Percentiles rank a stretch among this genome's conserved stretches.
These are phyloP conservation scores for Patiria pectinifera DNA, from an alignment of 53 echinoderm and acorn worm species.

Conservation along the genomic window DNA sequence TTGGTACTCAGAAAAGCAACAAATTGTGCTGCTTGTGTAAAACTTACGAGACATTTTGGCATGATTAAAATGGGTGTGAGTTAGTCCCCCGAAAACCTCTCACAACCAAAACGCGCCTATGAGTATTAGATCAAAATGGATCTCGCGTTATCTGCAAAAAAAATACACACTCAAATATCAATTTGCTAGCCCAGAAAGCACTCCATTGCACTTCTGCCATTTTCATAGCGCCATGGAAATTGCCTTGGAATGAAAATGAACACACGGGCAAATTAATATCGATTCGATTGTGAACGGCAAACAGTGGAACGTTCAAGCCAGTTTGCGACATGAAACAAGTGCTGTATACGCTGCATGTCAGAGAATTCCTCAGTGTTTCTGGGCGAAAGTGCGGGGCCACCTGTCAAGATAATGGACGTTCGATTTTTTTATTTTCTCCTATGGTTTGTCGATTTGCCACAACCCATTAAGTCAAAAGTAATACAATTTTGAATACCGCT, in stretches of 20 bases:
- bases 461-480: neutral
- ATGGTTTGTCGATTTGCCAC: neutral
- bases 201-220: neutral
- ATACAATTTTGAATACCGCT: neutral
- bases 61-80: too few species aligned
- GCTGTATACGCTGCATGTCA: neutral
- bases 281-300: neutral
- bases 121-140: neutral
- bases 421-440: neutral
- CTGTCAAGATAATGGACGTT: neutral
- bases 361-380: neutral
- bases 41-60: too few species aligned
- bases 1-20: too few species aligned
- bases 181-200: neutral
- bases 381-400: neutral
- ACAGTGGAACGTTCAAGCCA: neutral
- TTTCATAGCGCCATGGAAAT: neutral
- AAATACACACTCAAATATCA: neutral
- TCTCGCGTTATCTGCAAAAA: neutral
- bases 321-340: neutral
- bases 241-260: neutral
- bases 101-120: neutral
- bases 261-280: neutral
- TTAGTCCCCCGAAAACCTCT: too few species aligned
- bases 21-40: too few species aligned